Evolutionary conservation across 2,888 invertebrate species (phyloP).

Genomic region (Coremacera marginata): DNA sequence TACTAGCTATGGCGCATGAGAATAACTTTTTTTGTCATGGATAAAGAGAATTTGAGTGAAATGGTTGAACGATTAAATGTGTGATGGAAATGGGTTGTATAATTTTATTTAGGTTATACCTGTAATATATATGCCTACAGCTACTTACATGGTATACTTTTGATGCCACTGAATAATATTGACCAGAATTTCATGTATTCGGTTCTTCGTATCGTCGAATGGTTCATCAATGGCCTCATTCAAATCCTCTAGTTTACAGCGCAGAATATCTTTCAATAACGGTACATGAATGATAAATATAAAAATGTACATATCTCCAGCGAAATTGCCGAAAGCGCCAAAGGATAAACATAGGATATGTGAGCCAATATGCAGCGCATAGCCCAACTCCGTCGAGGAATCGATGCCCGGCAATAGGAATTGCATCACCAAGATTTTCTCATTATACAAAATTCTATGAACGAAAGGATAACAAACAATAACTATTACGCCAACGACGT

Average conservation of each 20-base stretch:
- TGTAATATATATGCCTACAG: too few relatives aligned
- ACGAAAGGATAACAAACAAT: constrained; percentile 3
- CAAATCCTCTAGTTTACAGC: constrained; percentile 1
- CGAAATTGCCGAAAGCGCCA: constrained; percentile 40
- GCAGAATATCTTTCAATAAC: constrained; percentile 18
- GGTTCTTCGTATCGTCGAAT: neutral
- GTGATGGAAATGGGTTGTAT: too few relatives aligned
- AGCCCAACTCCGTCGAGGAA: constrained; percentile 4
- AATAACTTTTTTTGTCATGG: too few relatives aligned
- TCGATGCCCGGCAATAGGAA: constrained; percentile 40
- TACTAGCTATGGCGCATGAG: too few relatives aligned
- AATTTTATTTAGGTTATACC: too few relatives aligned
- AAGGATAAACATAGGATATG: constrained; percentile 31
- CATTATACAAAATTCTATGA: neutral
- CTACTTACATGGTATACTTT: constrained; percentile 14
- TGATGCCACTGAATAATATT: constrained; percentile 29
- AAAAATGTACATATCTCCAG: constrained; percentile 39
- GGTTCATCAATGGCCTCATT: constrained; percentile 1
- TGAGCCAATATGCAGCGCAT: constrained; percentile 12
- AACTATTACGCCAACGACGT: neutral
- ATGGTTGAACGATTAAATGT: too few relatives aligned
- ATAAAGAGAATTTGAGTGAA: too few relatives aligned
- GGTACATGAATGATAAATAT: constrained; percentile 4
- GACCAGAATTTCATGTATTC: neutral
- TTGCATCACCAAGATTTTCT: constrained; percentile 39